A percentile compares a stretch with the other conserved stretches of the same genome.
These are phyloP conservation scores for Capreolus pygargus DNA, from an alignment of 2,113 vertebrate species.

Conservation along the genomic window DNA sequence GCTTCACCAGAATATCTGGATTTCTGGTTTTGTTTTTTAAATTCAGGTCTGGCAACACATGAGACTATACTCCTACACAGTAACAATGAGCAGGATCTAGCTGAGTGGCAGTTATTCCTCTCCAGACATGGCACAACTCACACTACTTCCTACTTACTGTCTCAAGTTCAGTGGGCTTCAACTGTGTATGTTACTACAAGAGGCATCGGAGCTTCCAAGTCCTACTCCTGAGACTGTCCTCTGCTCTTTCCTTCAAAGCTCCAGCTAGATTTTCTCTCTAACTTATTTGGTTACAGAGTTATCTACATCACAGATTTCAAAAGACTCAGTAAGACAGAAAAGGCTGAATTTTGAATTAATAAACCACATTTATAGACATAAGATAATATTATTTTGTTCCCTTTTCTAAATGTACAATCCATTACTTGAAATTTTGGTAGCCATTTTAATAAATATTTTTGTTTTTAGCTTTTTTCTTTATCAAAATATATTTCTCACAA, in stretches of 20 bases:
- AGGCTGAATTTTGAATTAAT: neutral
- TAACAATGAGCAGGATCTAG: neutral
- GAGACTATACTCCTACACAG: neutral
- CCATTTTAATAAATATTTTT: neutral
- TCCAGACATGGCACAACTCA: neutral
- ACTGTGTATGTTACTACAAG: neutral
- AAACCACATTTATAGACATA: neutral
- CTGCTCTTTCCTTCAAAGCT: neutral
- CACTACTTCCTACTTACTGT: neutral
- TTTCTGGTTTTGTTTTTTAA: neutral
- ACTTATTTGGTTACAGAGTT: neutral
- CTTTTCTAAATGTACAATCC: neutral
- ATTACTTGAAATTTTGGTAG: neutral
- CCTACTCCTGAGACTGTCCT: neutral
- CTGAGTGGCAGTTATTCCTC: neutral
- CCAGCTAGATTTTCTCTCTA: neutral
- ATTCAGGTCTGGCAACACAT: neutral
- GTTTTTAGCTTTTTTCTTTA: neutral
- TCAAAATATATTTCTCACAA: neutral
- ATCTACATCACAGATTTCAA: neutral
- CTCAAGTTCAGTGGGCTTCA: neutral
- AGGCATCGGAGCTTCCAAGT: neutral
- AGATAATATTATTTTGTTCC: neutral
- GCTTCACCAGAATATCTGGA: neutral
- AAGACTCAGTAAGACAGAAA: neutral